Percentiles rank a stretch among this genome's conserved stretches.
Evolutionary conservation across 2,797 vertebrate genomes (phyloP).

Genomic region (Acanthornis magna): DNA sequence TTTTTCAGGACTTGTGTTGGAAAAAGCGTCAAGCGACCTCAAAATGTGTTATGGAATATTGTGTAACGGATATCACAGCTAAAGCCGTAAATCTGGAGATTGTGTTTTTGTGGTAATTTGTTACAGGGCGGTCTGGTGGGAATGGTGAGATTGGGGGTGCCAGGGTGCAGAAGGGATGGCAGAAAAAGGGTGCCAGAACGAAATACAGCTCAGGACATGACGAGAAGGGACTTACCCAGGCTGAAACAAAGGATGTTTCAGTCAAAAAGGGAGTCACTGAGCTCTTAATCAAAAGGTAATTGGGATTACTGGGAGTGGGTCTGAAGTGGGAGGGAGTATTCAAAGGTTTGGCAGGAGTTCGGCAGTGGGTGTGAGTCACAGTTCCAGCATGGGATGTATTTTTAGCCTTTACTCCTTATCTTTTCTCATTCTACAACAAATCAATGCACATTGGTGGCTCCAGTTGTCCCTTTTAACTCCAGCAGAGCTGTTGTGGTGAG

Average conservation of each 20-base stretch:
- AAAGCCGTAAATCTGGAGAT: not conserved
- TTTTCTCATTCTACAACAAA: not conserved
- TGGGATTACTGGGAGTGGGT: not conserved
- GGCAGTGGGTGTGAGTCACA: not conserved
- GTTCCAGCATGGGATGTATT: not conserved
- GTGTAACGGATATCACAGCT: not conserved
- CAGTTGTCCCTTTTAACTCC: not conserved
- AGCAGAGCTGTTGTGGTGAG: not conserved
- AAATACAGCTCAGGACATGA: not conserved
- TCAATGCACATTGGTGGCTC: accelerated
- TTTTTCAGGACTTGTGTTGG: not conserved
- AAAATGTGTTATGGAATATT: accelerated
- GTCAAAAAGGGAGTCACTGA: not conserved
- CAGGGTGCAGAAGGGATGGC: not conserved
- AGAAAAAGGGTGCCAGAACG: not conserved
- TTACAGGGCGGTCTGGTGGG: not conserved
- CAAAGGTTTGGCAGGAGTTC: not conserved
- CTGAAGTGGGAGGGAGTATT: not conserved
- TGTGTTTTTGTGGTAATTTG: accelerated
- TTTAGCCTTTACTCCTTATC: not conserved
- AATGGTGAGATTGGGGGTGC: not conserved
- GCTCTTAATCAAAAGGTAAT: not conserved
- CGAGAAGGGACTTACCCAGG: not conserved
- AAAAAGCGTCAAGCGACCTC: not conserved
- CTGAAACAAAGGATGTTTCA: not conserved